Base-by-base conservation (phyloP, 2,797 vertebrate genomes). In the Mionectes olivaceus region DNA sequence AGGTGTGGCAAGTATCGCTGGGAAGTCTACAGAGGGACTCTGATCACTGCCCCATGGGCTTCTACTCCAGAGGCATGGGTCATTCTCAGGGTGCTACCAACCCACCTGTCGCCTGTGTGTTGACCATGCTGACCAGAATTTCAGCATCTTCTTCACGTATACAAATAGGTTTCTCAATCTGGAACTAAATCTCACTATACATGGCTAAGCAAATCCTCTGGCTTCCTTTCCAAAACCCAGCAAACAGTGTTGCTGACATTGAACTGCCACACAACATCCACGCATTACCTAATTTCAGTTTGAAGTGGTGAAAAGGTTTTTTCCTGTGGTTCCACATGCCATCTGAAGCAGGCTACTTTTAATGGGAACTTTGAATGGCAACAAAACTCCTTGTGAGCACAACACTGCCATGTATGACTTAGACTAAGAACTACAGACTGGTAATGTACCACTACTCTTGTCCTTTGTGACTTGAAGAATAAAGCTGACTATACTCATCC, bases 391-490 rank as follows among this genome's bases (percentile, higher is more conserved):
- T 49, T 75, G 33, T 39, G 50, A 74, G 44, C 23, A 67, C 67
- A 92, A 44, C 32, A 47, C 37, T 77, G 79, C 15, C 56, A 52
- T 84, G 59, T 81, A 27, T 69, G 67, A 77, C 9, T 83, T 65
- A 81, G 35, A 76, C 68, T 50, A 73, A 57, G 35, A 87, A 43
- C 28, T 55, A 27, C 64, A 73, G 70, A 59, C 43, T 0, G 0
- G 22, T 44, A 30, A 55, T 37, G 47, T 39, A 47, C 39, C 5
- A 5, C 70, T 82, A 17, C 71, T 87, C 67, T 56, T 76, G 59
- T 67, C 63, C 83, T 77, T 75, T 69, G 50, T 74, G 89, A 75
- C 41, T 90, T 78, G 13, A 88, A 77, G 73, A 95, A 69, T 55
- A 89, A 94, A 67, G 47, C 30, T 87, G 43, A 73, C 39, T 53